phyloP scores from a whole-genome alignment of 2,797 vertebrate species.

The Acrossocheilus fasciatus region DNA sequence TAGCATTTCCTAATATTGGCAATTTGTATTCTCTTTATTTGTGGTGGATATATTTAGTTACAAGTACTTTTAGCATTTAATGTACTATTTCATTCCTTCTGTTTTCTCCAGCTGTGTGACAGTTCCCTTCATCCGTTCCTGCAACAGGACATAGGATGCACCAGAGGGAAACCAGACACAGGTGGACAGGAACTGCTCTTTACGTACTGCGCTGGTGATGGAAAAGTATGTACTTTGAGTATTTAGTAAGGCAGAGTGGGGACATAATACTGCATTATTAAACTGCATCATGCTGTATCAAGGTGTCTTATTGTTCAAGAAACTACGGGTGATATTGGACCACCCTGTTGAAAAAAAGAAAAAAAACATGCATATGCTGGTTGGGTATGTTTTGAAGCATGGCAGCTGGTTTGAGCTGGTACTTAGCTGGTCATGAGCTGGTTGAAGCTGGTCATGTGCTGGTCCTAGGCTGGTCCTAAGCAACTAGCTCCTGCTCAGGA shows the following conservation, averaged over 20 bases:
- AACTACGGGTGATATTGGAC: neutral
- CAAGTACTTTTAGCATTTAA: neutral
- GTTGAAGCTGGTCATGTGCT: neutral
- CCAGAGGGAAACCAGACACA: slow-evolving; percentile 60
- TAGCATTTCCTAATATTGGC: neutral
- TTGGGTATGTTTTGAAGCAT: neutral
- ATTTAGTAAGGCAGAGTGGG: neutral
- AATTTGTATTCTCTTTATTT: neutral
- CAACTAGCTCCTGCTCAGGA: neutral
- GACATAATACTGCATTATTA: neutral
- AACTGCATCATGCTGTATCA: neutral
- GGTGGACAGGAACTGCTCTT: slow-evolving; percentile 67
- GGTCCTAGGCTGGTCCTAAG: neutral
- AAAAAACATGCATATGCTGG: neutral
- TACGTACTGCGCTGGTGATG: slow-evolving; percentile 39
- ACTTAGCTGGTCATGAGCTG: neutral
- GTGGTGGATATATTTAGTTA: neutral
- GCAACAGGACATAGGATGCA: slow-evolving; percentile 81
- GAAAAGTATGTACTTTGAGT: slow-evolving; percentile 20
- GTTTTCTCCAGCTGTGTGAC: slow-evolving; percentile 66
- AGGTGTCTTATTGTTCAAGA: neutral
- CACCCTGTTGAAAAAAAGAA: neutral
- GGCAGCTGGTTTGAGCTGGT: neutral
- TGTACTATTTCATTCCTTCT: slow-evolving; percentile 24
- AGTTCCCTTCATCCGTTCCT: slow-evolving; percentile 82